A percentile compares a stretch with the other conserved stretches of the same genome.
These are phyloP conservation scores for Andrena praecox DNA, from an alignment of 2,888 invertebrate genomes.

Conservation along the genomic window DNA sequence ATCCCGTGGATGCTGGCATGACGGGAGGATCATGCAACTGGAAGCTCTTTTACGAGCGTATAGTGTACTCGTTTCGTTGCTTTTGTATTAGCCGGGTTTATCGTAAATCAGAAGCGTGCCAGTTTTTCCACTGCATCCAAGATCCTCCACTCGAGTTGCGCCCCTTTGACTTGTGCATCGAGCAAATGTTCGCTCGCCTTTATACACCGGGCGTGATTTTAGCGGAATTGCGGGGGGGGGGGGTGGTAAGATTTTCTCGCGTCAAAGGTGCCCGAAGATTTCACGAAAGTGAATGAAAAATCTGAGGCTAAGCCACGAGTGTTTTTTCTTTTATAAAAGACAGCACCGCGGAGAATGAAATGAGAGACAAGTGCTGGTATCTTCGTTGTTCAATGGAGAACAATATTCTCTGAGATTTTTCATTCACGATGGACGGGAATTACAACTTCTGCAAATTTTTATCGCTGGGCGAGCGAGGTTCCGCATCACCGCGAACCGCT, in stretches of 20 bases:
- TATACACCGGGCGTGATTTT: neutral
- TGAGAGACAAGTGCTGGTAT: neutral
- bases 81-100: conserved; percentile 1
- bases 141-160: neutral
- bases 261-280: neutral
- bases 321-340: neutral
- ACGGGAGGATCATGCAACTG: neutral
- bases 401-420: too few relatives aligned
- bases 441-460: too few relatives aligned
- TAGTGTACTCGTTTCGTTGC: neutral
- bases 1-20: conserved; percentile 21
- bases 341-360: neutral
- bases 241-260: neutral
- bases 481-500: conserved; percentile 29
- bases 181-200: neutral
- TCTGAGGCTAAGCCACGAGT: conserved; percentile 15
- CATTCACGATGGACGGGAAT: conserved; percentile 6
- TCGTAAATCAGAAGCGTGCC: conserved; percentile 37
- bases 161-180: neutral
- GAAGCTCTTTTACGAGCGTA: conserved; percentile 21
- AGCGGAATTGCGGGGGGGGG: neutral
- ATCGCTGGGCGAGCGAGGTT: conserved; percentile 1
- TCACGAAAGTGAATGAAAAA: conserved; percentile 9
- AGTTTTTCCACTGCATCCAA: neutral
- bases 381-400: conserved; percentile 11